phyloP scores from a whole-genome alignment of 2,888 invertebrate genomes.

The Megaustenia siamemsis region DNA sequence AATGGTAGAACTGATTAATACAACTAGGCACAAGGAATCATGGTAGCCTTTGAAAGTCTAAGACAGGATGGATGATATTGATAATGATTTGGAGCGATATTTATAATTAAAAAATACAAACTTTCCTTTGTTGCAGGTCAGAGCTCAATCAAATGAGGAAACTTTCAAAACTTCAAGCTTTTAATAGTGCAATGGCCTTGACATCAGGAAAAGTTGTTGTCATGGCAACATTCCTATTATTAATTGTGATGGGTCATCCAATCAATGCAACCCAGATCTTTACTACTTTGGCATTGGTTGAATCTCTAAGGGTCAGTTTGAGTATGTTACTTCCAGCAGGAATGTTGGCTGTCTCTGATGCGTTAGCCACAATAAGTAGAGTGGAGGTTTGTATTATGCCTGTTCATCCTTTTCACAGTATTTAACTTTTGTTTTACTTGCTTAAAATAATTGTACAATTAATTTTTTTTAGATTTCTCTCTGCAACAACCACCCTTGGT shows the following conservation, averaged over 20 bases:
- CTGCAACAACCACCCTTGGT: too few species aligned
- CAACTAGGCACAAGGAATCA: too few species aligned
- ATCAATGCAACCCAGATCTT: slow-evolving; percentile 61
- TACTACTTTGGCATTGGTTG: slow-evolving; percentile 65
- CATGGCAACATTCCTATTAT: slow-evolving; percentile 64
- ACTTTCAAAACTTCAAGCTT: slow-evolving; percentile 59
- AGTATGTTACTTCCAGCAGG: slow-evolving; percentile 67
- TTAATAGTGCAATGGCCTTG: slow-evolving; percentile 65
- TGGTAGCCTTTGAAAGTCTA: too few species aligned
- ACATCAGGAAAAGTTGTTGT: slow-evolving; percentile 67
- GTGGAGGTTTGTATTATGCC: slow-evolving; percentile 62
- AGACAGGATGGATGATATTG: too few species aligned
- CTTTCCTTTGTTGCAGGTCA: slow-evolving; percentile 49
- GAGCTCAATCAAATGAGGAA: slow-evolving; percentile 58
- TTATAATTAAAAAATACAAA: too few species aligned
- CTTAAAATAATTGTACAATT: background rate
- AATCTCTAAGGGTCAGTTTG: slow-evolving; percentile 64
- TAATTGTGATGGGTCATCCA: slow-evolving; percentile 57
- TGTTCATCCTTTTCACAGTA: background rate
- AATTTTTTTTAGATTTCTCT: too few species aligned
- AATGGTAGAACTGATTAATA: too few species aligned
- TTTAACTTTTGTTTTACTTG: background rate
- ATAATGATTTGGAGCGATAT: too few species aligned
- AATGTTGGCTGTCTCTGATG: slow-evolving; percentile 63
- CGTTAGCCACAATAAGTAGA: slow-evolving; percentile 59